Base-by-base conservation (phyloP, 2,113 vertebrate genomes). In the Calonectris borealis region DNA sequence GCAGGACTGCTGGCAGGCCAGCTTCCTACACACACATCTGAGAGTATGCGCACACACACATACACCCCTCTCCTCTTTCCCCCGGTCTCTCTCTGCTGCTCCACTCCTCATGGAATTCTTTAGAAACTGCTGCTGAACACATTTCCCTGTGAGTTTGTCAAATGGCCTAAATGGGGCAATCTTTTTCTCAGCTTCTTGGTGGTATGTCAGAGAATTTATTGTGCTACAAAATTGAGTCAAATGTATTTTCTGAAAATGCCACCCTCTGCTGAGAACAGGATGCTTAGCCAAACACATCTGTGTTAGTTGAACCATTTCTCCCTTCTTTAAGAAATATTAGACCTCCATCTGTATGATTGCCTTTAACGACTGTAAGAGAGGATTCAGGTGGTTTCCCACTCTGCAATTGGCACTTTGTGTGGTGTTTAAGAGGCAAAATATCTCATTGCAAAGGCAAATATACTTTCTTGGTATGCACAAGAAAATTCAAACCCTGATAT, bases 401-500 rank as follows among this genome's bases (percentile, higher is more conserved):
- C 40, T 46, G 52, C 80, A 92, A 16, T 2, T 71, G 62, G 40
- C 25, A 76, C 52, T 89, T 92, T n/a, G 46, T 44, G 60, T 72
- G 64, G n/a, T 52, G 31, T 93, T 95, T 96, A 96, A 75, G 34
- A 93, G 58, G 88, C 61, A 96, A 95, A 96, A 66, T 18, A 70
- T 31, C 83, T 96, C 54, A 87, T 95, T 92, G 70, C 40, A 91
- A 95, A 94, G 81, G 86, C 93, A 97, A 97, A 96, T 94, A 70
- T 17, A 27, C 69, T 57, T 79, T 85, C 52, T 90, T 32, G 38
- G 49, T 72, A 95, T 82, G 91, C 86, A 91, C 73, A 58, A 84
- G 86, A 87, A 92, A 91, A 91, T 72, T 49, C 7, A 4, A 83
- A 42, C 11, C 25, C 55, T 85, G 93, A 97, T 96, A 94, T 32